Conservation (phyloP, 2,888 invertebrate species). For the Blastobasis lacticolella region DNA sequence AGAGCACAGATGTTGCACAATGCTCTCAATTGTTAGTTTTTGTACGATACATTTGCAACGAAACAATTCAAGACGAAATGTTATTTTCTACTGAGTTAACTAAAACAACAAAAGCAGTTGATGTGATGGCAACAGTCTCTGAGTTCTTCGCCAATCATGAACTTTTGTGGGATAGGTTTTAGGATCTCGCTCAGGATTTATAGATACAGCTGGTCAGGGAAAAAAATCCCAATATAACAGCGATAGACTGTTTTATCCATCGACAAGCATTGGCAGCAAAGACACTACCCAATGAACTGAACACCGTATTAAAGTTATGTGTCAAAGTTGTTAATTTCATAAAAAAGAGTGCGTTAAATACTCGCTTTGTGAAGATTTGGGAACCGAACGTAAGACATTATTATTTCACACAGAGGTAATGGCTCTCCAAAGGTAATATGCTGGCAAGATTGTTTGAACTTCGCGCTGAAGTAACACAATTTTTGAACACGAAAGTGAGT, state of each 20-base stretch:
- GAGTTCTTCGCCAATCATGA: slow-evolving; percentile 11
- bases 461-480: slow-evolving; percentile 2
- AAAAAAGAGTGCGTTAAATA: slow-evolving; percentile 5
- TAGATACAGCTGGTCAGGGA: slow-evolving; percentile 8
- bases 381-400: slow-evolving; percentile 9
- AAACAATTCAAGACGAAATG: neutral
- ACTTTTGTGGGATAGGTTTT: slow-evolving; percentile 19
- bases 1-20: slow-evolving; percentile 18
- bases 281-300: neutral
- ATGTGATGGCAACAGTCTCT: neutral
- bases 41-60: slow-evolving; percentile 14
- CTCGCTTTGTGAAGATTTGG: slow-evolving; percentile 9
- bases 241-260: slow-evolving; percentile 2
- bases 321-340: slow-evolving; percentile 5
- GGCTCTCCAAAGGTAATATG: slow-evolving; percentile 15
- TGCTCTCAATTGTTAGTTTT: slow-evolving; percentile 21
- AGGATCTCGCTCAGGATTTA: slow-evolving; percentile 19
- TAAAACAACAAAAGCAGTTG: neutral
- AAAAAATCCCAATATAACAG: slow-evolving; percentile 1
- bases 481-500: slow-evolving; percentile 3
- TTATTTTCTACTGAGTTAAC: neutral
- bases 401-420: slow-evolving; percentile 15
- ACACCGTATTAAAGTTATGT: slow-evolving; percentile 1
- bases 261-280: slow-evolving; percentile 5
- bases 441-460: slow-evolving; percentile 13